These are phyloP conservation scores for Cheilosia variabilis DNA, from an alignment of 2,888 invertebrate species.

Conservation along the genomic window DNA sequence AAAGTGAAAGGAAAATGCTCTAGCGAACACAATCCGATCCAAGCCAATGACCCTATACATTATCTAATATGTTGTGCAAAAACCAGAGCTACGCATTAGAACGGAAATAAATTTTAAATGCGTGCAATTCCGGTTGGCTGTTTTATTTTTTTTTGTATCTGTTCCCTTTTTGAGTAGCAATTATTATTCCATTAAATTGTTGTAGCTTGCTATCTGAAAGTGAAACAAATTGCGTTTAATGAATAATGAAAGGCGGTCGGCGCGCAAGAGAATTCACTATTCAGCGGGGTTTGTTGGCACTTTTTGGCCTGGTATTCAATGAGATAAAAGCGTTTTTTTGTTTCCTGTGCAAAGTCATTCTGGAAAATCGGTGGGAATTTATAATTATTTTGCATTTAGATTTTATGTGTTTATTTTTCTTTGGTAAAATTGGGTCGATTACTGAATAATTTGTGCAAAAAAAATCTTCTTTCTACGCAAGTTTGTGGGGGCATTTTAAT, in stretches of 20 bases:
- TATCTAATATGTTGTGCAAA: neutral
- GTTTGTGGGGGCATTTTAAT: slow-evolving; percentile 2
- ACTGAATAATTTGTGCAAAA: neutral
- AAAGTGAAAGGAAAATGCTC: slow-evolving; percentile 1
- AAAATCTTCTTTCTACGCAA: slow-evolving; percentile 1
- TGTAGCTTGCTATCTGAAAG: neutral
- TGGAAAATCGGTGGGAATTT: neutral
- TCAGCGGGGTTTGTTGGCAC: slow-evolving; percentile 2
- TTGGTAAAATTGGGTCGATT: slow-evolving; percentile 4
- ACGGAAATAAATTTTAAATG: slow-evolving; percentile 19
- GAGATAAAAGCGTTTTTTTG: slow-evolving; percentile 8
- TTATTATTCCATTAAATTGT: slow-evolving; percentile 22
- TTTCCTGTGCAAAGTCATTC: neutral
- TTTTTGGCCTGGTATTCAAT: slow-evolving; percentile 5
- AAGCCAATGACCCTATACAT: slow-evolving; percentile 9
- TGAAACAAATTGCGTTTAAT: slow-evolving; percentile 13
- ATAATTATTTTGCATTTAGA: slow-evolving; percentile 1
- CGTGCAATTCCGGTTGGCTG: slow-evolving; percentile 4
- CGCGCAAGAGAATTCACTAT: neutral
- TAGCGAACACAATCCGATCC: neutral
- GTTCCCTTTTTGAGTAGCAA: neutral
- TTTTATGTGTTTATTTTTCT: neutral
- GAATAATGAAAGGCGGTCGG: neutral
- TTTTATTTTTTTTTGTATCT: neutral
- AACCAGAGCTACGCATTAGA: neutral